Conservation (phyloP, 2,797 vertebrate species). For the Erpetoichthys calabaricus region DNA sequence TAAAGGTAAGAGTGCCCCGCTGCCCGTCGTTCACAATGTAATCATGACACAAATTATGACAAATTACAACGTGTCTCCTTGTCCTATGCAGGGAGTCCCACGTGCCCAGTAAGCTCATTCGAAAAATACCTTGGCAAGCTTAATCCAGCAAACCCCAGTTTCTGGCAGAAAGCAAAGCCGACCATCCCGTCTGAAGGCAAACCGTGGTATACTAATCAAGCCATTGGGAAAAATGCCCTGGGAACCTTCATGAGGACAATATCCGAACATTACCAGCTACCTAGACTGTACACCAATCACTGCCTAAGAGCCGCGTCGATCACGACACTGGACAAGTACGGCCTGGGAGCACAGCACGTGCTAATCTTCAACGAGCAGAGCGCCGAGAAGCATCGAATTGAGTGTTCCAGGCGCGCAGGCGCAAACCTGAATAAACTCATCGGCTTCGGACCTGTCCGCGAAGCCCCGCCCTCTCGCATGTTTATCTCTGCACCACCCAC, state of each 20-base stretch:
- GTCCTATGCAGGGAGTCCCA: not conserved
- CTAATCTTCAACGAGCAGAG: too few species aligned
- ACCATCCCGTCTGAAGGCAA: not conserved
- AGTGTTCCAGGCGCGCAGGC: too few species aligned
- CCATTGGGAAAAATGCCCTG: conserved; percentile 1
- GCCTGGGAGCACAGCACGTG: not conserved
- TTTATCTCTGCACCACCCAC: too few species aligned
- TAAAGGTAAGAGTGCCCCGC: not conserved
- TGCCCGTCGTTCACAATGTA: too few species aligned
- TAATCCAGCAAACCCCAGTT: not conserved
- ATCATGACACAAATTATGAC: too few species aligned
- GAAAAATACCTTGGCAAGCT: not conserved
- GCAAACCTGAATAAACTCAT: too few species aligned
- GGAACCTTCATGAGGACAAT: not conserved
- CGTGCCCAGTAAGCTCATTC: not conserved
- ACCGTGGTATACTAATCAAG: not conserved
- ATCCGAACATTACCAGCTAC: not conserved
- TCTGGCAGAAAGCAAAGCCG: not conserved
- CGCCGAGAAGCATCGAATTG: too few species aligned
- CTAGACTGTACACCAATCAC: conserved; percentile 1
- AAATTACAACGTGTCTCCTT: too few species aligned
- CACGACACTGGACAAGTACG: not conserved
- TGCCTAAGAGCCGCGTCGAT: not conserved
- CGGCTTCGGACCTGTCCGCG: too few species aligned
- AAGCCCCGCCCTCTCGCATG: too few species aligned